Evolutionary conservation across 2,113 vertebrate species (phyloP), one percentile per base, ranked within the genome.

Genomic region (Mohoua ochrocephala): DNA sequence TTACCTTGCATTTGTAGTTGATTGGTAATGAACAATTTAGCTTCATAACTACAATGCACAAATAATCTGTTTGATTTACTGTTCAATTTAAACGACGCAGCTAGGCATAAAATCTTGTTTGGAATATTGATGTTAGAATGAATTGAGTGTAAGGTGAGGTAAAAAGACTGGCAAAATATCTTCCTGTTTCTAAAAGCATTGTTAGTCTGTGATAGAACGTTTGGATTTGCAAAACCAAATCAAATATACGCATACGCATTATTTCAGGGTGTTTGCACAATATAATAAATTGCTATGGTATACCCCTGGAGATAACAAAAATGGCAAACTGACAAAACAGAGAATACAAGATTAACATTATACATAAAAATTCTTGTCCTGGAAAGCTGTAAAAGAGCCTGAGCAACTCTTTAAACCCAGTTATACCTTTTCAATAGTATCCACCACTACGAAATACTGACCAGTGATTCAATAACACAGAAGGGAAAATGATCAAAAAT

Each of bases 11-110:
- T 47, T 95, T 86, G 53, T 65, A 61, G 17, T n/a, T 93, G 44
- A 84, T 75, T 75, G 27, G 35, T 59, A 88, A 92, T 76, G 44
- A 88, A 91, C 52, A 88, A 85, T 79, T 91, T 88, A 80, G 4
- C 37, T 76, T 83, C 64, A 73, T 80, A 76, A 64, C 63, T 73
- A 26, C 60, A 71, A 92, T 83, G 64, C 83, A 71, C 5, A 88
- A 90, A 95, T 63, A 68, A 82, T 87, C 22, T 70, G 28, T 92
- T 90, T 95, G 30, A 81, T 92, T 90, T 92, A 54, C 47, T 52
- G 31, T 76, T 88, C 41, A 73, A 88, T 90, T 91, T 83, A 85
- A 91, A 86, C 65, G 11, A 47, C 78, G 64, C 33, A 87, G 42
- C 56, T 75, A 44, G 64, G 64, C 60, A 54, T 54, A 67, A 95